Conservation (phyloP, 2,797 vertebrate species). For the Poecilia velifera region DNA sequence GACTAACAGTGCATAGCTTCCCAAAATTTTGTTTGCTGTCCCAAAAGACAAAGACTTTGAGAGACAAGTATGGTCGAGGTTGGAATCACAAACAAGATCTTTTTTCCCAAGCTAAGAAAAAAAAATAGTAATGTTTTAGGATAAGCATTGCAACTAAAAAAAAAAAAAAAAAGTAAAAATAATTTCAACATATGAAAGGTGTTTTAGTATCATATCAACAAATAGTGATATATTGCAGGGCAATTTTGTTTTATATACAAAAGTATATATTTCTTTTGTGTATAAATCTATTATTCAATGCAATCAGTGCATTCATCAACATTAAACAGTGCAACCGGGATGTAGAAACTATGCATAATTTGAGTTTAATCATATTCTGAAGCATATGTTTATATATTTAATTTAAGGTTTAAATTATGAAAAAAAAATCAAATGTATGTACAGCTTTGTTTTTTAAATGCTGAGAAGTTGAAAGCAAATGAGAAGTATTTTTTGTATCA, state of each 20-base stretch:
- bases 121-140: not conserved
- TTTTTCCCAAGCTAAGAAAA: not conserved
- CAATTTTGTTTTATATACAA: too few species aligned
- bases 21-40: constrained; percentile 16
- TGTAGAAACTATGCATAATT: not conserved
- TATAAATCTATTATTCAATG: not conserved
- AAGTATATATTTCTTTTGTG: not conserved
- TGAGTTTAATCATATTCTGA: not conserved
- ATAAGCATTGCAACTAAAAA: not conserved
- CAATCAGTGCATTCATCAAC: not conserved
- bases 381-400: too few species aligned
- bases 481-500: constrained; percentile 40
- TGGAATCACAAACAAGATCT: not conserved
- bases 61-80: constrained; percentile 8
- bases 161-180: too few species aligned
- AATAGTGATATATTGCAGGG: not conserved
- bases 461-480: constrained; percentile 29
- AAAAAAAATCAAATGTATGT: not conserved
- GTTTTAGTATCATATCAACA: not conserved
- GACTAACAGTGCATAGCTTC: constrained; percentile 4
- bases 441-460: constrained; percentile 27
- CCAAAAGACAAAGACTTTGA: constrained; percentile 27
- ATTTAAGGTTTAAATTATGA: not conserved
- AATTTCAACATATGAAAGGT: not conserved
- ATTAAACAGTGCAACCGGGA: not conserved